Conservation (phyloP, 35 echinoderm and acorn worm species). For the Lytechinus variegatus region DNA sequence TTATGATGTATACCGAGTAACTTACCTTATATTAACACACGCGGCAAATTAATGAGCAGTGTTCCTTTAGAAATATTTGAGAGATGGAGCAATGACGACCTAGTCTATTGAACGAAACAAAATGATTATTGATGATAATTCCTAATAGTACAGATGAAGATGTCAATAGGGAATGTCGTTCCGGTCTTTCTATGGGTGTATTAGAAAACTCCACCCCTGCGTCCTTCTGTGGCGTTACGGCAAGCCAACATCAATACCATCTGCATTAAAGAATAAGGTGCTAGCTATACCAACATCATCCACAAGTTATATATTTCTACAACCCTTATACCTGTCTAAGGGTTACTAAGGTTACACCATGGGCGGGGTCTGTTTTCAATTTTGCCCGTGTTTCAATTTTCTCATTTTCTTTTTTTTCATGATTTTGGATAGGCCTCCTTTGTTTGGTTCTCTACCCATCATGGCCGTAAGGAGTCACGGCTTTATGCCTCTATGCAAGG, state of each 20-base stretch:
- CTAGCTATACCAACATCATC: not conserved
- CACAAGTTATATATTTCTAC: not conserved
- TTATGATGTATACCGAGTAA: no score
- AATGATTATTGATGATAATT: not conserved
- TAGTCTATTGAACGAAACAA: not conserved
- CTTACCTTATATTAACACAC: not conserved
- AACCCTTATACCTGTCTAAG: not conserved
- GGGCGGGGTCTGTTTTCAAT: constrained; percentile 39
- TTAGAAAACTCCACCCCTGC: not conserved
- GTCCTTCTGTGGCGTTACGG: not conserved
- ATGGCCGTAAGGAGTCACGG: constrained; percentile 41
- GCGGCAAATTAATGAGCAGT: not conserved
- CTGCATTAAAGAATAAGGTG: not conserved
- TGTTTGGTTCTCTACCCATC: not conserved
- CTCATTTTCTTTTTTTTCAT: constrained; percentile 25
- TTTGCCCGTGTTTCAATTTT: not conserved
- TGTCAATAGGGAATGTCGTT: constrained; percentile 21
- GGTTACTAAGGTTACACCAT: constrained; percentile 28
- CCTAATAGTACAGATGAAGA: not conserved
- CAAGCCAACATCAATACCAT: not conserved
- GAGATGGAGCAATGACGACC: not conserved
- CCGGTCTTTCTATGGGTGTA: not conserved
- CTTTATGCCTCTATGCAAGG: constrained; percentile 30
- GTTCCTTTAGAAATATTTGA: not conserved
- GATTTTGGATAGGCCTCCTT: constrained; percentile 18